Percentiles rank a stretch among this genome's conserved stretches.
Evolutionary conservation across 2,113 vertebrate genomes (phyloP).

Genomic region (Stercorarius parasiticus): DNA sequence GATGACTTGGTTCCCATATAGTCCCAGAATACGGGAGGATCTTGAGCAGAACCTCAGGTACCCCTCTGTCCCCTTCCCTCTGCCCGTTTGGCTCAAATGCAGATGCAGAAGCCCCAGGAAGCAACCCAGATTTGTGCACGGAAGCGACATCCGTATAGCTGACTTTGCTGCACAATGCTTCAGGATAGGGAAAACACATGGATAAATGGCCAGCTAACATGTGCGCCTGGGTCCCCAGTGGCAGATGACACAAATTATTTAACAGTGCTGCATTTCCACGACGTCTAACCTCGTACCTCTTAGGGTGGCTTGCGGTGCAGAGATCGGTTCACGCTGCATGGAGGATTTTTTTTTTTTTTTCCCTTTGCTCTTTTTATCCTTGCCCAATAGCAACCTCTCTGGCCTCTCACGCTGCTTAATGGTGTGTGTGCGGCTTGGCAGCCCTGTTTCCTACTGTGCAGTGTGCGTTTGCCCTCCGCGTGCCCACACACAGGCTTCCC

Average conservation of each 20-base stretch:
- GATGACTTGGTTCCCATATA: accelerated
- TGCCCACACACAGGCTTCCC: neutral
- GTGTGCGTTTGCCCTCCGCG: neutral
- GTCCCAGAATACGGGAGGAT: neutral
- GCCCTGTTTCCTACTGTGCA: neutral
- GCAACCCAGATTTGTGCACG: neutral
- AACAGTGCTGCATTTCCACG: accelerated
- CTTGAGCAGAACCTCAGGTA: accelerated
- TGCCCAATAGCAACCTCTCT: neutral
- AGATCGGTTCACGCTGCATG: accelerated
- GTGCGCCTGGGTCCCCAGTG: neutral
- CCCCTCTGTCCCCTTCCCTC: neutral
- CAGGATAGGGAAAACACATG: neutral
- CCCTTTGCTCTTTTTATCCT: neutral
- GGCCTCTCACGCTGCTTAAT: neutral
- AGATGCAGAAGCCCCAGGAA: neutral
- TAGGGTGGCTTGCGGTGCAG: neutral
- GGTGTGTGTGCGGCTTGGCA: constrained; percentile 2
- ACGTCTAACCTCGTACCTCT: neutral
- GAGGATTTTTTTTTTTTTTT: neutral
- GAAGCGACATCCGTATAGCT: neutral
- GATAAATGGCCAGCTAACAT: neutral
- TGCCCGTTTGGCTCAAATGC: neutral
- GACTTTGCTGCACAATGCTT: neutral
- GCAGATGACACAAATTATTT: neutral